Evolutionary conservation across 2,797 vertebrate genomes (phyloP).

Genomic region (Heliangelus exortis): DNA sequence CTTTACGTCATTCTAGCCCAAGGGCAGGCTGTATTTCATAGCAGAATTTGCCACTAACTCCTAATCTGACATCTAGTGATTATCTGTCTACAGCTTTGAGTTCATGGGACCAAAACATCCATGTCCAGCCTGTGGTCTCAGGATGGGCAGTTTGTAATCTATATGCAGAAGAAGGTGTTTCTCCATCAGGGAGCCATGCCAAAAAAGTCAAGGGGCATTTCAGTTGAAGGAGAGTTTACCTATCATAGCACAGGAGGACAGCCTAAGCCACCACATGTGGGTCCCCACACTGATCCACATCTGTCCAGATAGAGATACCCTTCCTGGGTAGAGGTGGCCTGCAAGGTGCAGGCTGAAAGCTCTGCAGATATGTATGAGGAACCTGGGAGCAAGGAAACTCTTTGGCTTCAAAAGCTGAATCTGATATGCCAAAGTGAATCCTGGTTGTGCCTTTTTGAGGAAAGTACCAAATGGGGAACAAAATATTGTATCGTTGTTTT

Average conservation of each 20-base stretch:
- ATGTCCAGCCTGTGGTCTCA: neutral
- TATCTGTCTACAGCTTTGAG: neutral
- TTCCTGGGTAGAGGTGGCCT: neutral
- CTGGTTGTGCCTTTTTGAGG: neutral
- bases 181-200: neutral
- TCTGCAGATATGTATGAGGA: neutral
- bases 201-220: neutral
- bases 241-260: neutral
- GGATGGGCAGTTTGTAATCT: neutral
- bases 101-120: neutral
- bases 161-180: neutral
- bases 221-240: neutral
- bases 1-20: neutral
- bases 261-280: fast-evolving
- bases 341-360: neutral
- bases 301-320: neutral
- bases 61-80: neutral
- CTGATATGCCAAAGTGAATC: neutral
- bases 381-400: neutral
- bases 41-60: neutral
- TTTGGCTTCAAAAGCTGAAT: neutral
- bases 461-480: neutral
- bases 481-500: neutral
- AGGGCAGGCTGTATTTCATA: neutral
- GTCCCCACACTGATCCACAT: neutral